Evolutionary conservation across 1,140 invertebrate genomes (phyloP).

Genomic region (Homarus americanus): DNA sequence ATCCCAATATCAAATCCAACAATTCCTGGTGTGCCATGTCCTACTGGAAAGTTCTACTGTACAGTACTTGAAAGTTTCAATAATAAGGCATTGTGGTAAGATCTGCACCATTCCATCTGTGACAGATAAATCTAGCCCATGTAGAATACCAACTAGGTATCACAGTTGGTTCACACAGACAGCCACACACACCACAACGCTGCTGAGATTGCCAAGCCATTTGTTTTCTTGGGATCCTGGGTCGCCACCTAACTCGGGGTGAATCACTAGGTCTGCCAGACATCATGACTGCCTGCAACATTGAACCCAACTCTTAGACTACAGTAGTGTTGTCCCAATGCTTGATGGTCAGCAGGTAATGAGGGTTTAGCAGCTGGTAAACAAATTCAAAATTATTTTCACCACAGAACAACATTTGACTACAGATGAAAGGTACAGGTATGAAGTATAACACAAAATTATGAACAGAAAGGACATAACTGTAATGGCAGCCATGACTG

Average conservation of each 20-base stretch:
- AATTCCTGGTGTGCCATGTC: background rate
- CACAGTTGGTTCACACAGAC: background rate
- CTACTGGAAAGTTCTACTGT: background rate
- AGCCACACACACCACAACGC: slow-evolving; percentile 25
- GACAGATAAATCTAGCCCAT: slow-evolving; percentile 36
- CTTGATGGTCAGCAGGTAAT: too few species aligned
- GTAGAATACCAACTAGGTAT: background rate
- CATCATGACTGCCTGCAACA: slow-evolving; percentile 10
- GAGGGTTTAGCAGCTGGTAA: too few species aligned
- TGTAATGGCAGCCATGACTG: too few species aligned
- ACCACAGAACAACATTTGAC: too few species aligned
- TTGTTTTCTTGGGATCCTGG: background rate
- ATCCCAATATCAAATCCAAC: slow-evolving; percentile 15
- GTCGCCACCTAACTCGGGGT: background rate
- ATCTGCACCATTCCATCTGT: slow-evolving; percentile 19
- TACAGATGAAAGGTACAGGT: too few species aligned
- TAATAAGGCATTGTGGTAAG: slow-evolving; percentile 32
- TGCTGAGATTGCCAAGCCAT: background rate
- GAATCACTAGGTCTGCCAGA: background rate
- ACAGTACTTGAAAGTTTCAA: background rate
- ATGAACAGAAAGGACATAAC: too few species aligned
- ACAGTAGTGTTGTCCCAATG: too few species aligned
- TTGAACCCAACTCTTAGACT: background rate
- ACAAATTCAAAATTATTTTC: too few species aligned
- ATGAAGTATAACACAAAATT: too few species aligned